These are phyloP conservation scores for Myoxocephalus aenaeus DNA, from an alignment of 2,797 vertebrate genomes.

Conservation along the genomic window DNA sequence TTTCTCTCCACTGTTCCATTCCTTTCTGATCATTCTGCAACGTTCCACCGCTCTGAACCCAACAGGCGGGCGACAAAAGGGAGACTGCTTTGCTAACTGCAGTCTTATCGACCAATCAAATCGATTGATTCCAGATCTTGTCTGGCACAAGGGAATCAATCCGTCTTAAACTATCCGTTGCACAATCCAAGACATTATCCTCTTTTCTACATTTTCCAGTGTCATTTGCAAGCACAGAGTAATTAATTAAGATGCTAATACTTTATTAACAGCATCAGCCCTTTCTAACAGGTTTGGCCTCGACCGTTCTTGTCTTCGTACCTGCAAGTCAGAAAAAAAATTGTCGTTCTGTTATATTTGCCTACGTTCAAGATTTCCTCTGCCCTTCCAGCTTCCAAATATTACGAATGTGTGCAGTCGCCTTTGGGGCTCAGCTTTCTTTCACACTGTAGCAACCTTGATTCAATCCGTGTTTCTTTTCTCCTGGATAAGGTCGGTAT, in stretches of 20 bases:
- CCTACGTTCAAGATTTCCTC: background rate
- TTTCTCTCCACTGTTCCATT: slow-evolving; percentile 48
- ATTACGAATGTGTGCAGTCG: background rate
- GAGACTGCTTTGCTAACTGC: slow-evolving; percentile 5
- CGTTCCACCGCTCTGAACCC: background rate
- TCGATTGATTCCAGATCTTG: slow-evolving; percentile 46
- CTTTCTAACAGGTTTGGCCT: background rate
- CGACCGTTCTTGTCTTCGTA: background rate
- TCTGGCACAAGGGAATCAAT: slow-evolving; percentile 53
- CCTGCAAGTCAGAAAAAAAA: slow-evolving; percentile 9
- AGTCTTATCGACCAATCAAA: background rate
- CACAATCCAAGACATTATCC: slow-evolving; percentile 27
- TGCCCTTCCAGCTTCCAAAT: background rate
- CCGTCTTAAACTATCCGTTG: slow-evolving; percentile 23
- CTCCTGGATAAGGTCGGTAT: background rate
- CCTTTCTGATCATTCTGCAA: slow-evolving; percentile 38
- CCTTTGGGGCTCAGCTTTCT: slow-evolving; percentile 3
- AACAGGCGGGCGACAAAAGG: background rate
- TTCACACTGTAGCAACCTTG: background rate
- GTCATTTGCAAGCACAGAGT: slow-evolving; percentile 8
- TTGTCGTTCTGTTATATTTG: background rate
- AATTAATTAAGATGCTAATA: slow-evolving; percentile 24
- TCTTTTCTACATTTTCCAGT: slow-evolving; percentile 19
- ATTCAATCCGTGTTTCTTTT: background rate
- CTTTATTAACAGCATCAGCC: slow-evolving; percentile 3